Evolutionary conservation across 2,797 vertebrate species (phyloP), one percentile per base, ranked within the genome.

Genomic region (Amphiprion clarkii): DNA sequence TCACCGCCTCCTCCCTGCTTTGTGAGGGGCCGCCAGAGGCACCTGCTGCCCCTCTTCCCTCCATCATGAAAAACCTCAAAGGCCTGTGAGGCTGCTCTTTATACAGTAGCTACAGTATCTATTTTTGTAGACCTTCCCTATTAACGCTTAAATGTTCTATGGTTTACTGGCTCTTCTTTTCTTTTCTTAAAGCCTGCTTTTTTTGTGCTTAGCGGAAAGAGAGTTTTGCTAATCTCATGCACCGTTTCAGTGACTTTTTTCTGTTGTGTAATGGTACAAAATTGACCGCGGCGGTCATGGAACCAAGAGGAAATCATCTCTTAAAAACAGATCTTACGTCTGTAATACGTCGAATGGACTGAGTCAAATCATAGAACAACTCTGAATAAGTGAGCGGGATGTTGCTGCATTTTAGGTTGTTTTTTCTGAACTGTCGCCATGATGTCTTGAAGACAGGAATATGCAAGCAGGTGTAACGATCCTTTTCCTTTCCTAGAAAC

Each of bases 221-320:
- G 94, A 94, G 93, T 95, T 95, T 96, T 94, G 94, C 94, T 81
- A 76, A 96, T 96, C 94, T 95, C 93, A 93, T 95, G 93, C 84
- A 84, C 90, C 95, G 89, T 95, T 94, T 95, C 93, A 90, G 88
- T 68, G 74, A 75, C 59, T 76, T 81, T 76, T 80, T 82, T 93
- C 91, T 92, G 52, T 94, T 94, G 94, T 94, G 94, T 96, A 91
- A 93, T 94, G 96, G 96, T 97, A 97, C 96, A 96, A 94, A 90
- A 71, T 49, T 74, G 81, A 84, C 70, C 74, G 57, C 8, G 16
- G 70, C 64, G 66, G 77, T 84, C 63, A 58, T 61, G 52, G 63
- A 79, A 74, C 66, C 74, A 67, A 31, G 69, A 74, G 71, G 74
- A 82, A 71, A 70, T 87, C 80, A 81, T 79, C 80, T 88, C 76